Base-by-base conservation (phyloP, 2,113 vertebrate species). In the Corythornis madagascariensis region DNA sequence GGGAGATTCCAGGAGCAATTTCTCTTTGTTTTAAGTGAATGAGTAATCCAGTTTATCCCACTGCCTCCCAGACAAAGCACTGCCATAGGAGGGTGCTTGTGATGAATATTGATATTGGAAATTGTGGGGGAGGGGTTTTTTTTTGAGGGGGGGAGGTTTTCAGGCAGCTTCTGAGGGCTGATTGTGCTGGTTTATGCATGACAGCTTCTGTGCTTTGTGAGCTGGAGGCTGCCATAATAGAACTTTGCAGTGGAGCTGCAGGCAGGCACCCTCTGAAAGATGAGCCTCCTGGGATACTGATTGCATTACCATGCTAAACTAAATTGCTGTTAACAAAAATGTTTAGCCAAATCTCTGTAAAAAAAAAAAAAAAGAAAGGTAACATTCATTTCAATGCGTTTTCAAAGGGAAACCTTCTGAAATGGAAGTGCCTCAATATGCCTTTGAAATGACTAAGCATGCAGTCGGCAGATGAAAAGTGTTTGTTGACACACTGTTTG, bases 21-120 rank as follows among this genome's bases (percentile, higher is more conserved):
- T 45, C 43, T 96, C 35, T 97, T 97, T 97, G 88, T 96, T 96
- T 96, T 94, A 96, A 97, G 95, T 96, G 86, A 96, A 86, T 94
- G 87, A 95, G 93, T 95, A 97, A 72, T 87, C 65, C 59, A 92
- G 52, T 73, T 91, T 94, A 82, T 87, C 90, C 92, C 16, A 31
- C 52, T 94, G 95, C 93, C 76, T 98, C 91, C 95, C 87, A 85
- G 92, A 95, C 90, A 94, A 96, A 95, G 45, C 63, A 63, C 84
- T 78, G 79, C 93, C 83, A 57, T 79, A 83, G 75, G 86, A 61
- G 42, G 63, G 85, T 88, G 73, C 74, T 81, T 94, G 84, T 72
- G 78, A 85, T 60, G 52, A 80, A 91, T 86, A 77, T 71, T 90
- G 86, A 63, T 72, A 22, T 48, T 86, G 80, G 93, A 95, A 83